These are phyloP conservation scores for Seriola rivoliana DNA, from an alignment of 2,113 vertebrate species.

Conservation along the genomic window DNA sequence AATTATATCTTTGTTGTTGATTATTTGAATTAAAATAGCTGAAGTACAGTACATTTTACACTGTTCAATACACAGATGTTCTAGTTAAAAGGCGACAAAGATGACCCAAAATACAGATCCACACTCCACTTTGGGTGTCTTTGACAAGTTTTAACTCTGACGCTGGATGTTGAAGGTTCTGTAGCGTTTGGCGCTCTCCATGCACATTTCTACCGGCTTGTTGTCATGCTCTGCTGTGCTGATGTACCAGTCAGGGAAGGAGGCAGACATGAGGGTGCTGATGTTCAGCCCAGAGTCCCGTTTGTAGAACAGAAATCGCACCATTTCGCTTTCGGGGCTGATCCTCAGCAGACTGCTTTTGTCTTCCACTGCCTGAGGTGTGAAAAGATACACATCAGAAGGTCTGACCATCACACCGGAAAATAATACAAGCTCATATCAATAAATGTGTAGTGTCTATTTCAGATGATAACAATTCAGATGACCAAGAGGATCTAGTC, in stretches of 20 bases:
- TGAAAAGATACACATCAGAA: neutral
- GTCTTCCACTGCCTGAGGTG: conserved; percentile 61
- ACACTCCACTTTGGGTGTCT: neutral
- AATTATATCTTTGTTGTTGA: neutral
- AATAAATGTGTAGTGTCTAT: neutral
- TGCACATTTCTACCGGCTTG: conserved; percentile 66
- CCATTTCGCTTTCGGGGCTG: conserved; percentile 37
- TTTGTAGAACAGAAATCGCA: conserved; percentile 79
- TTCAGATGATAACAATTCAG: neutral
- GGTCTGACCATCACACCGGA: neutral
- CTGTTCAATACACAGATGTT: no score
- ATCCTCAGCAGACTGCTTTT: conserved; percentile 22
- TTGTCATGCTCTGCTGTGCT: conserved; percentile 66
- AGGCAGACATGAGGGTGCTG: conserved; percentile 75
- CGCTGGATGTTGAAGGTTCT: conserved; percentile 61
- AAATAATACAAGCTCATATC: neutral
- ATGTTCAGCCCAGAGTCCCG: conserved; percentile 48
- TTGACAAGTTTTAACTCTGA: neutral
- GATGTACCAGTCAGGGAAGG: conserved; percentile 74
- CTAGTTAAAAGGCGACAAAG: no score
- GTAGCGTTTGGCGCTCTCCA: conserved; percentile 16
- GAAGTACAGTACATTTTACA: neutral
- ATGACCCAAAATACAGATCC: no score
- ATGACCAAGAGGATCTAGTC: neutral
- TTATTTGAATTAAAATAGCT: neutral